Evolutionary conservation across 1,140 invertebrate species (phyloP), one percentile per base, ranked within the genome.

Genomic region (Carcinoscorpius rotundicauda): DNA sequence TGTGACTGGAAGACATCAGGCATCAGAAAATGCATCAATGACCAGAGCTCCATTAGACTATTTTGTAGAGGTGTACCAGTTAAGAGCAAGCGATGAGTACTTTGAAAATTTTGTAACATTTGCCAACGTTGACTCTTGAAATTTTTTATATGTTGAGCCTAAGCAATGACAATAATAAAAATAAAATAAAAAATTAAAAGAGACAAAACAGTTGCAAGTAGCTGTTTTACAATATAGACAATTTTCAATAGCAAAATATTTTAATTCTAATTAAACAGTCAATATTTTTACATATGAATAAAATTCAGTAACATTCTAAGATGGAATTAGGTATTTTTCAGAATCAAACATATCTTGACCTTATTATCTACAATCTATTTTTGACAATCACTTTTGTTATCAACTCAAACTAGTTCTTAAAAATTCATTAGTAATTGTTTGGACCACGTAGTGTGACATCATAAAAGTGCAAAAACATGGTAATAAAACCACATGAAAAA

Each of bases 21-120:
- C 97, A 99, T 99, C 6, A 99, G 82, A 80, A 99, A 99, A 81
- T 99, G 97, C 94, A 99, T 97, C 9, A 99, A 78, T 4, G 97
- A 98, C 97, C 97, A 99, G 62, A 99, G 80, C 80, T 99, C 97
- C 92, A 98, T 97, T 64, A 99, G 79, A 79, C 93, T 97, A 78
- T 99, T 99, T 81, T 99, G 97, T 65, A 99, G 82, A 50, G 97
- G 97, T 52, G 97, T 99, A 68, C 97, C 97, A 58, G 97, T 99
- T 69, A 99, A 79, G 60, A 99, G 80, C 56, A 99, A 79, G 58
- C 97, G 84, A 68, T 93, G 89, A 76, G 97, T 89, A 6, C 93
- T 94, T 74, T 95, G 88, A 78, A 99, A 98, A 77, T 98, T 98
- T 5, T 99, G 80, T 61, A 99, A 78, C 71, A 96, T 83, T 78